Evolutionary conservation across 2,797 vertebrate genomes (phyloP).

Genomic region (Eleutherodactylus coqui): DNA sequence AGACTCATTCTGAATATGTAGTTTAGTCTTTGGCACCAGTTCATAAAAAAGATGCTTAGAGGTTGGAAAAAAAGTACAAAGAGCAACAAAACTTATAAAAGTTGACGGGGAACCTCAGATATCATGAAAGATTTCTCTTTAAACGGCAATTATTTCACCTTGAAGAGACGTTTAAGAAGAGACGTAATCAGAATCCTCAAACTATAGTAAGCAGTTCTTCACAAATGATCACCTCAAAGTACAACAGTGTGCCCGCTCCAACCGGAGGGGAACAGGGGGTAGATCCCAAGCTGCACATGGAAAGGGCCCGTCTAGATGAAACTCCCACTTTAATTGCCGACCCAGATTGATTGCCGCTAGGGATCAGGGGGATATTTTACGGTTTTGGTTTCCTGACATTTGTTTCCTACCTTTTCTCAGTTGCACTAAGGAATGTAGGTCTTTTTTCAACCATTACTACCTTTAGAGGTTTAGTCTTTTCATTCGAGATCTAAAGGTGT

Average conservation of each 20-base stretch:
- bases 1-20: not conserved
- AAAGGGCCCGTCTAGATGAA: too few species aligned
- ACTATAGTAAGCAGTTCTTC: not conserved
- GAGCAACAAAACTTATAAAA: not conserved
- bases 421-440: too few species aligned
- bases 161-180: not conserved
- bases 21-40: not conserved
- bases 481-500: too few species aligned
- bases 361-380: too few species aligned
- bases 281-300: not conserved
- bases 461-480: too few species aligned
- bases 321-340: too few species aligned
- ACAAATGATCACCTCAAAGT: not conserved
- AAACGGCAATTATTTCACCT: not conserved
- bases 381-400: too few species aligned
- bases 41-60: not conserved
- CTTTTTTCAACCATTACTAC: too few species aligned
- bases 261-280: not conserved
- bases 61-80: not conserved
- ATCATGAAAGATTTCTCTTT: not conserved
- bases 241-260: not conserved
- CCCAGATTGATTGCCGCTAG: too few species aligned
- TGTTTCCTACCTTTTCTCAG: too few species aligned
- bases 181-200: not conserved
- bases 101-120: not conserved